Evolutionary conservation across 2,113 vertebrate genomes (phyloP).

Genomic region (Oreochromis aureus): DNA sequence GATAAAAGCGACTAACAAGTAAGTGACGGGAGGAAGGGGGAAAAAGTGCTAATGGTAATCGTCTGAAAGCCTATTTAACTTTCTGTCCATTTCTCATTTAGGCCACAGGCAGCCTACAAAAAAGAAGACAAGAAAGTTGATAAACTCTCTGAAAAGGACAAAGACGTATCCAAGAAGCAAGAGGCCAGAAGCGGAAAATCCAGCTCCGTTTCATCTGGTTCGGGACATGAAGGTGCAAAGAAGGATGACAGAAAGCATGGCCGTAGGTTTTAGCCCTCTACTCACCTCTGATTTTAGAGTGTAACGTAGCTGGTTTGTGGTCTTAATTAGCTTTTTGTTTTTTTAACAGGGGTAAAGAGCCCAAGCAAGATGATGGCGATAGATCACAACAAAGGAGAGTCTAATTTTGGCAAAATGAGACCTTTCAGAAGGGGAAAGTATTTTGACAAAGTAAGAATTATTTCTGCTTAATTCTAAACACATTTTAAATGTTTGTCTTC

Average conservation of each 20-base stretch:
- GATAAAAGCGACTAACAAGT: constrained; percentile 78
- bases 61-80: neutral
- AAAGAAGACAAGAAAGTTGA: constrained; percentile 95
- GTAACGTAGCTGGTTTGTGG: neutral
- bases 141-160: constrained; percentile 87
- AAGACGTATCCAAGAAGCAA: constrained; percentile 82
- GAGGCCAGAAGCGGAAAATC: constrained; percentile 83
- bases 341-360: constrained; percentile 78
- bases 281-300: neutral
- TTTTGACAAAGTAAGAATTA: constrained; percentile 83
- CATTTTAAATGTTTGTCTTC: neutral
- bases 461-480: neutral
- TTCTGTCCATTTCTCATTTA: constrained; percentile 22
- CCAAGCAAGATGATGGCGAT: constrained; percentile 80
- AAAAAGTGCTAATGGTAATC: neutral
- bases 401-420: constrained; percentile 73
- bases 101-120: constrained; percentile 79
- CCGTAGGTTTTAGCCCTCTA: constrained; percentile 70
- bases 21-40: neutral
- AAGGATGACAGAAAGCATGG: constrained; percentile 90
- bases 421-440: constrained; percentile 81
- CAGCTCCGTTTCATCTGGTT: constrained; percentile 74
- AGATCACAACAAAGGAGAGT: constrained; percentile 81
- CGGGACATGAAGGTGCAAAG: constrained; percentile 75
- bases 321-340: neutral